Base-by-base conservation (phyloP, 2,113 vertebrate species). In the Plecotus auritus region DNA sequence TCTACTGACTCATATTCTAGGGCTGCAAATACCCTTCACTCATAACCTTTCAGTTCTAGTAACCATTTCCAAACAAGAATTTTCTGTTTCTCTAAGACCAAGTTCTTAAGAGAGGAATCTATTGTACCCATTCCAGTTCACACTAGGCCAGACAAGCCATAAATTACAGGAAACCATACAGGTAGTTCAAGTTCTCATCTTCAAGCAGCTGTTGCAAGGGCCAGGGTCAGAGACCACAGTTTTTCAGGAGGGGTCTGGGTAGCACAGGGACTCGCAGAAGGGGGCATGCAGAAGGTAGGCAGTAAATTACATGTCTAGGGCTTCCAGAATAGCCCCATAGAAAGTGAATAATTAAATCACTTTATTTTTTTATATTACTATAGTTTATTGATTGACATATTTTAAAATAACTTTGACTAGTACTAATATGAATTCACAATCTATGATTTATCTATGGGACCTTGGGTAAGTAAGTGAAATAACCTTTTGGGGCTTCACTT, bases 1-100 rank as follows among this genome's bases (percentile, higher is more conserved):
- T 90, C 92, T 72, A 76, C 91, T 96, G 93, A 95, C 61, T 88
- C 93, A 95, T 94, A 88, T 95, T 97, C 83, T 96, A 93, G 95
- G 91, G 69, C 90, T 91, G 67, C 96, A 88, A 45, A 78, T 94
- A 93, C 78, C 54, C 66, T 88, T 96, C 88, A 88, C 26, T 77
- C 35, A 83, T 30, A 92, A 72, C 2, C 49, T 54, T 45, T 18
- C 20, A 96, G 30, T 86, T 95, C 92, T 64, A 97, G 84, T 0
- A 81, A 74, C 17, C 13, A 61, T 89, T 92, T 91, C 23, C 45
- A 81, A 91, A 4, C 51, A 74, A 56, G 45, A 87, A 82, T 54
- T 67, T 90, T 49, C 51, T 74, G 28, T 94, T 94, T 91, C 74
- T 88, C 32, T 91, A 91, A 93, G 30, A 83, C 42, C 51, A 78